Percentiles rank a stretch among this genome's conserved stretches.
phyloP scores from a whole-genome alignment of 2,888 invertebrate genomes.

The Drosophila melanosoma region DNA sequence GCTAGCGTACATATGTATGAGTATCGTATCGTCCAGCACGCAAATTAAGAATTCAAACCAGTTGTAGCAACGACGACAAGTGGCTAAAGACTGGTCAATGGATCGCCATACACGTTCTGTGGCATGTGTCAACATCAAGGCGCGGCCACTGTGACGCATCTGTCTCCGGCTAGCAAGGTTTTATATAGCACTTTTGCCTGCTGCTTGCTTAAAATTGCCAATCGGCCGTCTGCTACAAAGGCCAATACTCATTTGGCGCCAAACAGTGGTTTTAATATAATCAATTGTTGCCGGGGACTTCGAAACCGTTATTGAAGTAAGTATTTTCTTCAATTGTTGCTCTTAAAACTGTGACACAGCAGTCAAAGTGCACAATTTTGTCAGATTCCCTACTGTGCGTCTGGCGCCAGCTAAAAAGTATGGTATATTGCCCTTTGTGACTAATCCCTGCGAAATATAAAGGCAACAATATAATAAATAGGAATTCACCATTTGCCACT shows the following conservation, averaged over 20 bases:
- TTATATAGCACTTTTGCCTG: constrained; percentile 27
- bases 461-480: constrained; percentile 42
- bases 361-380: constrained; percentile 12
- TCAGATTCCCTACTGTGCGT: constrained; percentile 55
- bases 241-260: constrained; percentile 33
- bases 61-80: constrained; percentile 62
- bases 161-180: constrained; percentile 37
- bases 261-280: constrained; percentile 19
- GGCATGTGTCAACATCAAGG: constrained; percentile 69
- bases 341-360: constrained; percentile 36
- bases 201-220: constrained; percentile 30
- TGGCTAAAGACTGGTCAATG: constrained; percentile 57
- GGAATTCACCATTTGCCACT: constrained; percentile 49
- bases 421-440: constrained; percentile 55
- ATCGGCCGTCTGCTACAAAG: constrained; percentile 6
- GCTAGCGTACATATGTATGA: constrained; percentile 25
- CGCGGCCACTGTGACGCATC: constrained; percentile 58
- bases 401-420: constrained; percentile 70
- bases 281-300: not conserved
- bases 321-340: constrained; percentile 20
- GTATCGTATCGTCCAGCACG: constrained; percentile 55
- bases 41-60: constrained; percentile 77
- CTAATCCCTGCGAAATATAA: constrained; percentile 40
- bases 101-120: constrained; percentile 46
- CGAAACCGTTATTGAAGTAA: not conserved